phyloP scores from a whole-genome alignment of 1,140 invertebrate genomes.

The Drosophila funebris region DNA sequence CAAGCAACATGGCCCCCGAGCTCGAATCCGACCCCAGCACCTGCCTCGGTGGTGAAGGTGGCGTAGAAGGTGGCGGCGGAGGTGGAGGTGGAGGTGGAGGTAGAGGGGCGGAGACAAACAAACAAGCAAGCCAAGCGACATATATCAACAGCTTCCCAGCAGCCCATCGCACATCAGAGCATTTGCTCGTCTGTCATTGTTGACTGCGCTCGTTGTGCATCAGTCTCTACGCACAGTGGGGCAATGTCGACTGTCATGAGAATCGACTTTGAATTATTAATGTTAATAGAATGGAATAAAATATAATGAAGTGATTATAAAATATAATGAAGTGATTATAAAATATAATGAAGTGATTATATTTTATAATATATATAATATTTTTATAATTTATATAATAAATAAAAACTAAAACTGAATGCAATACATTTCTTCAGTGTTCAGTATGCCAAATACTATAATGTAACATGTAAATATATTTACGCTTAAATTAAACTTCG shows the following conservation, averaged over 20 bases:
- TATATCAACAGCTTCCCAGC: slow-evolving; percentile 67
- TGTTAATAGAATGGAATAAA: neutral
- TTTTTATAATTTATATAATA: no score
- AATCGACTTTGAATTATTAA: neutral
- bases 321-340: no score
- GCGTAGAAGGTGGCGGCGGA: no score
- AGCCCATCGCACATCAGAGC: slow-evolving; percentile 62
- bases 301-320: neutral
- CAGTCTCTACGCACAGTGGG: slow-evolving; percentile 53
- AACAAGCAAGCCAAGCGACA: slow-evolving; percentile 75
- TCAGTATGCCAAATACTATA: no score
- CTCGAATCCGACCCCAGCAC: neutral
- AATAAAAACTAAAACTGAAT: no score
- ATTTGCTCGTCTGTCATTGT: slow-evolving; percentile 81
- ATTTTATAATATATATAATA: no score
- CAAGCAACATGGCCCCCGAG: slow-evolving; percentile 54
- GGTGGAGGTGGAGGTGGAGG: neutral
- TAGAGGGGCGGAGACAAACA: slow-evolving; percentile 50
- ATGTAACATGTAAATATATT: no score
- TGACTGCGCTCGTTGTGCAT: slow-evolving; percentile 72
- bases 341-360: no score
- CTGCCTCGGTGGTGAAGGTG: neutral
- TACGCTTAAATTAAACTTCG: no score
- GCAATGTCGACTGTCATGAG: neutral
- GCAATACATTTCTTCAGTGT: no score